These are phyloP conservation scores for Camponotus pennsylvanicus DNA, from an alignment of 1,140 invertebrate species.

Conservation along the genomic window DNA sequence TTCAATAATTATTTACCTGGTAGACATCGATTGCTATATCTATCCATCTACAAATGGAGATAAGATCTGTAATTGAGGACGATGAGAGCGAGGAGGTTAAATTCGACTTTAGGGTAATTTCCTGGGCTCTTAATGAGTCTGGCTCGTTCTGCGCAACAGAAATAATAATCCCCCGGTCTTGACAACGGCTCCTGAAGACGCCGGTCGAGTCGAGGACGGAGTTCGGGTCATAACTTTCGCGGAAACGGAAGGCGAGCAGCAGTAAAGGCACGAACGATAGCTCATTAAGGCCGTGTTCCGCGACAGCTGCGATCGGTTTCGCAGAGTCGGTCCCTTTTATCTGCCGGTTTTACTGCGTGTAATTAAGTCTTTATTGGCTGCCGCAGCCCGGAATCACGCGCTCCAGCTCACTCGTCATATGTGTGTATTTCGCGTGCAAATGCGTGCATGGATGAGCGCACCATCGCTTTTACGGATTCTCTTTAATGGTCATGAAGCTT, in stretches of 20 bases:
- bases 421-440: too few species aligned
- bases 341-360: constrained; percentile 35
- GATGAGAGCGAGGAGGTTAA: constrained; percentile 33
- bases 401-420: too few species aligned
- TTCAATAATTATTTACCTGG: background rate
- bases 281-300: constrained; percentile 58
- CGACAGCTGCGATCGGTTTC: constrained; percentile 58
- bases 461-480: background rate
- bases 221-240: constrained; percentile 35
- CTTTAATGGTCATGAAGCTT: background rate
- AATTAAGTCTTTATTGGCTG: constrained; percentile 47
- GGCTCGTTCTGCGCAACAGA: constrained; percentile 39
- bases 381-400: background rate
- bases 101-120: constrained; percentile 53
- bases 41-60: background rate
- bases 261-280: constrained; percentile 54
- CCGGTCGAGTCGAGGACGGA: background rate
- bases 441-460: background rate
- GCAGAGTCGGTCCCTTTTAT: constrained; percentile 14
- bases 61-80: constrained; percentile 12
- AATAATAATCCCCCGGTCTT: constrained; percentile 29
- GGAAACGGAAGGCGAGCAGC: constrained; percentile 17
- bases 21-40: constrained; percentile 3
- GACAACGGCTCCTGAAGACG: constrained; percentile 41
- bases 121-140: constrained; percentile 33